A percentile compares a stretch with the other conserved stretches of the same genome.
These are phyloP conservation scores for Lingula anatina DNA, from an alignment of 2,888 invertebrate genomes.

Conservation along the genomic window DNA sequence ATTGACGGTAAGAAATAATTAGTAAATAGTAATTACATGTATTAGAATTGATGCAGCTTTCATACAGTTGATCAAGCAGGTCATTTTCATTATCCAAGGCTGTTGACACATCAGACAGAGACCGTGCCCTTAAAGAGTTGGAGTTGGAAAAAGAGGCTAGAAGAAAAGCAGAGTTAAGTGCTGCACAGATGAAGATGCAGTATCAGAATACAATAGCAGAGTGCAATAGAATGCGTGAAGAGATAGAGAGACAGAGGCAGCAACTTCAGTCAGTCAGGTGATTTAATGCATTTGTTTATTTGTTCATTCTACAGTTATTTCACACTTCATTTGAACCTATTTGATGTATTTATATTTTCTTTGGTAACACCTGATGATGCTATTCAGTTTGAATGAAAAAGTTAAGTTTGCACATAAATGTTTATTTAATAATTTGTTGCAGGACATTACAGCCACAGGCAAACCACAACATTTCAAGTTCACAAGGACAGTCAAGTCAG, in stretches of 20 bases:
- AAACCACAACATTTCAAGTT: no score
- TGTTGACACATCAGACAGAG: slow-evolving; percentile 71
- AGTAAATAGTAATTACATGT: no score
- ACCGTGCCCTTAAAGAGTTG: slow-evolving; percentile 62
- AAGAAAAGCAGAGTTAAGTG: slow-evolving; percentile 63
- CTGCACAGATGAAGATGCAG: slow-evolving; percentile 44
- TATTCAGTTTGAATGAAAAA: no score
- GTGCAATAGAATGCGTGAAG: slow-evolving; percentile 28
- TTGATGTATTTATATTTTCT: no score
- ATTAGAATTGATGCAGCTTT: no score
- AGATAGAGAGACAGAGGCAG: slow-evolving; percentile 20
- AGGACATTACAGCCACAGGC: no score
- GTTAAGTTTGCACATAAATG: no score
- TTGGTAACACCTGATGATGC: no score
- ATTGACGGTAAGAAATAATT: no score
- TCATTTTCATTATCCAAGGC: slow-evolving; percentile 51
- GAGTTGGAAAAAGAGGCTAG: slow-evolving; percentile 60
- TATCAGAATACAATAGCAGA: slow-evolving; percentile 40
- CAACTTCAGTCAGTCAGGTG: slow-evolving; percentile 19
- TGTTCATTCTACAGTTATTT: neutral
- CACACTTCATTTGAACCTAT: neutral
- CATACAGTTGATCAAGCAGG: no score
- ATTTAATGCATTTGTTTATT: neutral
- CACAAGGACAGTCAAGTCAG: no score
- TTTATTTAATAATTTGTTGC: no score